Conservation (phyloP, 2,888 invertebrate species). For the Tubulanus polymorphus region DNA sequence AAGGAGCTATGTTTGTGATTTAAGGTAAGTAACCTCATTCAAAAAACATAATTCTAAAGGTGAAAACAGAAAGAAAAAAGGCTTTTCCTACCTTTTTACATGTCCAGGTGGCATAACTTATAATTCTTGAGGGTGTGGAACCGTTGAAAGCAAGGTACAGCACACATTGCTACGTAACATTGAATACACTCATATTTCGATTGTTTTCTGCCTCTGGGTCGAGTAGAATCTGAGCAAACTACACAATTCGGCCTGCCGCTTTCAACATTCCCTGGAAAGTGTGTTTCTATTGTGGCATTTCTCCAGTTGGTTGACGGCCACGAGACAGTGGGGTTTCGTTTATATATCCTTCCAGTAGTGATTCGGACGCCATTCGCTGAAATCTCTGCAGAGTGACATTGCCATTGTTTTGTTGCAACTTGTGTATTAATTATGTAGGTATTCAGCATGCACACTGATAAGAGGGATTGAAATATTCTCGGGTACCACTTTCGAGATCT, state of each 20-base stretch:
- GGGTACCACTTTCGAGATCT: neutral
- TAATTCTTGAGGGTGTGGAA: neutral
- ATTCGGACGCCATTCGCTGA: neutral
- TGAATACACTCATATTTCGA: neutral
- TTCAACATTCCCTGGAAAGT: neutral
- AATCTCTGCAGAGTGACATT: neutral
- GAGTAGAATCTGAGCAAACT: neutral
- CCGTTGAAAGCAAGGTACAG: neutral
- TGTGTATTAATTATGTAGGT: neutral
- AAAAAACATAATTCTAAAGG: too few species aligned
- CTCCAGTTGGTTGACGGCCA: neutral
- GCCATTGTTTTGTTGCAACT: neutral
- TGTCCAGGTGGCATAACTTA: neutral
- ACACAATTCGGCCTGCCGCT: neutral
- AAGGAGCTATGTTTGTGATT: too few species aligned
- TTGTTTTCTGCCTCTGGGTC: neutral
- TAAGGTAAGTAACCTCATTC: too few species aligned
- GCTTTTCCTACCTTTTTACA: too few species aligned
- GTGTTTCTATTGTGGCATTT: neutral
- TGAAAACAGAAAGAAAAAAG: too few species aligned
- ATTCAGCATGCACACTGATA: neutral
- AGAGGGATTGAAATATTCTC: neutral
- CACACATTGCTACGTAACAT: neutral
- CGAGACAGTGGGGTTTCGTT: neutral
- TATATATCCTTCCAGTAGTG: neutral